Percentiles rank a stretch among this genome's conserved stretches.
Conservation (phyloP, 2,797 vertebrate genomes). For the Macrochelys suwanniensis region DNA sequence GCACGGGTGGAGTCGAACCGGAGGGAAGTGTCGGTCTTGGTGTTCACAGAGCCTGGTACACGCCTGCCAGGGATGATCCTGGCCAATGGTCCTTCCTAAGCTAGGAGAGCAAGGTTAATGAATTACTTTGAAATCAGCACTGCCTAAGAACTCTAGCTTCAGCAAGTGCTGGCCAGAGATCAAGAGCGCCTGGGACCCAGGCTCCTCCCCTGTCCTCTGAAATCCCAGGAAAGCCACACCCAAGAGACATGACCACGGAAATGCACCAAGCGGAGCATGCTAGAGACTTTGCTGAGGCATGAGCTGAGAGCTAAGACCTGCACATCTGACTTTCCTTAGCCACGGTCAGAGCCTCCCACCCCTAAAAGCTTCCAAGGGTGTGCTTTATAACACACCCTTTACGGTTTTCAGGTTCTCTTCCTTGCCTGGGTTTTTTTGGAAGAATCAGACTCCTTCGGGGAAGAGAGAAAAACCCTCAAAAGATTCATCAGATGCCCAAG, state of each 20-base stretch:
- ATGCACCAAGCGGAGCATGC: slow-evolving; percentile 1
- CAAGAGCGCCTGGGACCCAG: slow-evolving; percentile 30
- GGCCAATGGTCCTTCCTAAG: neutral
- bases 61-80: neutral
- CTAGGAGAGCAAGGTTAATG: neutral
- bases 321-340: neutral
- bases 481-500: neutral
- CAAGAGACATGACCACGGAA: slow-evolving; percentile 53
- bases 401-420: neutral
- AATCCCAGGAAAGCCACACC: slow-evolving; percentile 65
- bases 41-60: neutral
- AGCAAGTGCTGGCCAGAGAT: slow-evolving; percentile 26
- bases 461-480: neutral
- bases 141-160: slow-evolving; percentile 43
- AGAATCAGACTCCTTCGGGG: neutral
- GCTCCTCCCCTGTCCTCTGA: slow-evolving; percentile 54
- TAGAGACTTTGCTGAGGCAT: neutral
- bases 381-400: neutral
- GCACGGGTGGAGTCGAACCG: neutral
- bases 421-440: neutral
- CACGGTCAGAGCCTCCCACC: neutral
- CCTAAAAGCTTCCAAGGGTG: neutral
- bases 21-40: neutral
- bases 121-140: neutral
- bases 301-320: neutral